Conservation (phyloP, 2,888 invertebrate genomes). For the Amblyjoppa fuscipennis region DNA sequence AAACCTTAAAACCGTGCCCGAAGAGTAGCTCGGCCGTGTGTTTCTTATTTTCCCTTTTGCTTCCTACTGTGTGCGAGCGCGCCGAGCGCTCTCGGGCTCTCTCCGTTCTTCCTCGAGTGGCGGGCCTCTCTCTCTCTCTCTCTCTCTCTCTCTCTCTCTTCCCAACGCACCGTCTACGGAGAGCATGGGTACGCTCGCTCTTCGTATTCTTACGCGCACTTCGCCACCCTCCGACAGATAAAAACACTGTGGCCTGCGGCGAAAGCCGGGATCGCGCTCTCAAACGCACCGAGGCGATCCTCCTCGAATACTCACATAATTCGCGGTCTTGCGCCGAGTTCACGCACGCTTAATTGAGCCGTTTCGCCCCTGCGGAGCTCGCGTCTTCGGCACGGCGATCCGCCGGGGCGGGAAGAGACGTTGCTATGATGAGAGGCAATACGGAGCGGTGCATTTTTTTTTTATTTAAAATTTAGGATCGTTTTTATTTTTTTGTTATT, state of each 20-base stretch:
- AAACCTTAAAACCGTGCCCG: slow-evolving; percentile 77
- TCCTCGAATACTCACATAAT: not conserved
- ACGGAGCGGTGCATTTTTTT: not conserved
- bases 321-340: slow-evolving; percentile 19
- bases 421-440: not conserved
- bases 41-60: slow-evolving; percentile 1
- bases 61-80: slow-evolving; percentile 10
- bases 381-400: not conserved
- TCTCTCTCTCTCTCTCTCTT: not conserved
- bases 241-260: slow-evolving; percentile 12
- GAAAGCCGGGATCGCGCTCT: not conserved
- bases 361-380: slow-evolving; percentile 44
- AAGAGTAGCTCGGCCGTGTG: slow-evolving; percentile 52
- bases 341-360: slow-evolving; percentile 64
- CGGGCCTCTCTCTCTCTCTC: not conserved
- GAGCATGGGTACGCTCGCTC: slow-evolving; percentile 37
- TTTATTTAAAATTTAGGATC: too few species aligned
- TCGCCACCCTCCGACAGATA: slow-evolving; percentile 31
- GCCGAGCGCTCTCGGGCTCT: slow-evolving; percentile 27
- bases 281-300: not conserved
- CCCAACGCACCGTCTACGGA: slow-evolving; percentile 28
- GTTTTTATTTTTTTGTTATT: too few species aligned
- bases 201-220: not conserved
- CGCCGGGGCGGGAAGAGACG: not conserved
- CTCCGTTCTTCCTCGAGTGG: slow-evolving; percentile 39